Evolutionary conservation across 2,888 invertebrate species (phyloP).

Genomic region (Amphimallon solstitiale): DNA sequence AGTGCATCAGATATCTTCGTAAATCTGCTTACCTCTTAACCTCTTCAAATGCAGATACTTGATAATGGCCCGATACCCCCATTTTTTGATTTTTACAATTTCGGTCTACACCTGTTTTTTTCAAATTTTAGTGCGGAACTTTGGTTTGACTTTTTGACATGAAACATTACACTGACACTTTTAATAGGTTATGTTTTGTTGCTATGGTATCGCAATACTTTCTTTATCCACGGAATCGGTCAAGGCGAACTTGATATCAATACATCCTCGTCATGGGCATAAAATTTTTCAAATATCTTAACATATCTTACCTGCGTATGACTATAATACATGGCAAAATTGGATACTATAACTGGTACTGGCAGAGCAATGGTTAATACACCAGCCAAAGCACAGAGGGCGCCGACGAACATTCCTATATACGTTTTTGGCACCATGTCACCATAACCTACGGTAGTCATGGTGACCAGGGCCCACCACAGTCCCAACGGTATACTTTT

Average conservation of each 20-base stretch:
- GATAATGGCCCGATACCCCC: too few species aligned
- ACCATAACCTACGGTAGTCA: constrained; percentile 98
- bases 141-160: too few species aligned
- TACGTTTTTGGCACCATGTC: constrained; percentile 99
- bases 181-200: background rate
- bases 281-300: background rate
- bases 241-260: background rate
- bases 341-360: constrained; percentile 99
- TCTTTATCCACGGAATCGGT: too few species aligned
- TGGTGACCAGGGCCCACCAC: constrained; percentile 99
- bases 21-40: too few species aligned
- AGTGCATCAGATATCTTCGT: too few species aligned
- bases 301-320: constrained; percentile 73
- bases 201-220: too few species aligned
- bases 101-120: too few species aligned
- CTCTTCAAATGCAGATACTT: too few species aligned
- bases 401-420: constrained; percentile 98
- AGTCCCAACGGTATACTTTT: constrained; percentile 97
- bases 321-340: constrained; percentile 97
- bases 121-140: too few species aligned
- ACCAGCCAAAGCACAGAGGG: constrained; percentile 97
- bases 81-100: too few species aligned
- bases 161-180: too few species aligned
- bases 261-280: too few species aligned
- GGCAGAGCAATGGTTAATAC: constrained; percentile 98